Evolutionary conservation across 2,797 vertebrate species (phyloP).

Genomic region (Capromys pilorides): DNA sequence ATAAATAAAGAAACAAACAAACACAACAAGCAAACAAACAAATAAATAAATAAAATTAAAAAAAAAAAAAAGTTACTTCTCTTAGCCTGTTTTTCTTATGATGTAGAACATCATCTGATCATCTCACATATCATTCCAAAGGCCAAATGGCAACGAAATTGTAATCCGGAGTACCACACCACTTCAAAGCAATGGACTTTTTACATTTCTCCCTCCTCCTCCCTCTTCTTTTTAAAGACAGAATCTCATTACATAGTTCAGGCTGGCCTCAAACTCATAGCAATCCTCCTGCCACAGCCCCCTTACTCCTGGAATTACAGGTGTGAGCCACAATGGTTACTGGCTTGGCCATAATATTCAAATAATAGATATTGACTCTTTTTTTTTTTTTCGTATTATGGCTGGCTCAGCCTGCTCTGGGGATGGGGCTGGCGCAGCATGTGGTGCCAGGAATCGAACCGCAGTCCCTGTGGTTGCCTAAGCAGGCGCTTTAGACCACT

Average conservation of each 20-base stretch:
- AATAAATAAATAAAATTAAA: too few relatives aligned
- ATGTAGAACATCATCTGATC: background rate
- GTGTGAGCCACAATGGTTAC: background rate
- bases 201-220: background rate
- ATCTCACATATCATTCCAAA: background rate
- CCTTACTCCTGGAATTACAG: background rate
- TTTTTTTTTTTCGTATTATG: too few relatives aligned
- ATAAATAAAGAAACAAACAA: too few relatives aligned
- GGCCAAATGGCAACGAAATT: background rate
- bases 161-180: background rate
- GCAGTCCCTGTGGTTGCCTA: too few relatives aligned
- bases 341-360: background rate
- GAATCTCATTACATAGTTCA: background rate
- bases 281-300: background rate
- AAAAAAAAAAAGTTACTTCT: too few relatives aligned
- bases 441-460: too few relatives aligned
- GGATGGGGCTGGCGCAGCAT: too few relatives aligned
- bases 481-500: too few relatives aligned
- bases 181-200: conserved; percentile 27
- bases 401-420: too few relatives aligned
- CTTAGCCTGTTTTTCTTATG: background rate
- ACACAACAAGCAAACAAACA: too few relatives aligned
- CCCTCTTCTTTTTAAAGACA: background rate
- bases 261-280: background rate
- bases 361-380: background rate